These are phyloP conservation scores for Netelia fuscicornis DNA, from an alignment of 2,888 invertebrate species.

Conservation along the genomic window DNA sequence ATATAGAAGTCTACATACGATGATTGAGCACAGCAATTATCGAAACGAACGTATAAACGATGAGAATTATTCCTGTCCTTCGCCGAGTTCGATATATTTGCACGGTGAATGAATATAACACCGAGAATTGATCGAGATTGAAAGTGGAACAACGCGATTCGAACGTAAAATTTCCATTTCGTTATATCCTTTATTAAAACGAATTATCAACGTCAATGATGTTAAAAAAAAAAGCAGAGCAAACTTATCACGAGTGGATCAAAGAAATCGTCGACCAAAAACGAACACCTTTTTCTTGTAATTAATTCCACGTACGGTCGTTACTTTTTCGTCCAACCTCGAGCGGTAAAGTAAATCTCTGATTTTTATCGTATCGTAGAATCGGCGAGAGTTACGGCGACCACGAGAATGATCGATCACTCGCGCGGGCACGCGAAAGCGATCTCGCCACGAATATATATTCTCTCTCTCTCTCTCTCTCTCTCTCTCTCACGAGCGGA, in stretches of 20 bases:
- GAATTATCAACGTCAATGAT: not conserved
- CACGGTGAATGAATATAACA: not conserved
- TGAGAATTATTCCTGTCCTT: not conserved
- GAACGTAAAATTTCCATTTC: not conserved
- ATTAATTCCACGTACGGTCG: too few species aligned
- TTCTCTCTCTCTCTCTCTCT: slow-evolving; percentile 1
- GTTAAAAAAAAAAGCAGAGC: not conserved
- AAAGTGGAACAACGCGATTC: not conserved
- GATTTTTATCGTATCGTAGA: too few species aligned
- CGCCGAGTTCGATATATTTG: not conserved
- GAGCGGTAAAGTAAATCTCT: too few species aligned
- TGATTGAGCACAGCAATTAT: not conserved
- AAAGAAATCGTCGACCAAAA: too few species aligned
- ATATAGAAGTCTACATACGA: not conserved
- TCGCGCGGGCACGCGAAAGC: slow-evolving; percentile 14
- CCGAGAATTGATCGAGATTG: not conserved
- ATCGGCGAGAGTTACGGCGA: too few species aligned
- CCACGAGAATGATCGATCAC: not conserved
- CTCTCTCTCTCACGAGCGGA: not conserved
- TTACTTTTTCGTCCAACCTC: too few species aligned
- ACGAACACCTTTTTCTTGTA: too few species aligned
- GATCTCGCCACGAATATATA: slow-evolving; percentile 27
- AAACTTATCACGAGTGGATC: too few species aligned
- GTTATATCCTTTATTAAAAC: not conserved
- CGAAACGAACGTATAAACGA: not conserved